Conservation (phyloP, 2,113 vertebrate species). For the Macrotis lagotis region DNA sequence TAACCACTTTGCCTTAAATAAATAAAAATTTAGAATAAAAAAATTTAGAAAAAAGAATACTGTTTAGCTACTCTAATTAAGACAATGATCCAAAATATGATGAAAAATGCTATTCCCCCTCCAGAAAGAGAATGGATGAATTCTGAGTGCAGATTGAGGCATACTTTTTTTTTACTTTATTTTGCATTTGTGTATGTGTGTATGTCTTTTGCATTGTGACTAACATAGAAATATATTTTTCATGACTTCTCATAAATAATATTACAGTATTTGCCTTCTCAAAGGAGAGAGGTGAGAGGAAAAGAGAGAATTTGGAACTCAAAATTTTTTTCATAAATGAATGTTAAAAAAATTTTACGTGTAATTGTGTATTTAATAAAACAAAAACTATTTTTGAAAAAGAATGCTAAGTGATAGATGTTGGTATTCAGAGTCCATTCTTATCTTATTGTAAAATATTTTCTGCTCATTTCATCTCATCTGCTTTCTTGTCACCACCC, state of each 20-base stretch:
- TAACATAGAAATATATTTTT: background rate
- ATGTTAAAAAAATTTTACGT: background rate
- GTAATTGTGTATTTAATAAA: background rate
- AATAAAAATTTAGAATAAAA: no score
- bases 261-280: background rate
- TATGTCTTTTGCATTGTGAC: background rate
- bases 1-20: no score
- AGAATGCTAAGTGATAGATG: background rate
- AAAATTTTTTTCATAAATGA: background rate
- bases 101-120: background rate
- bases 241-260: background rate
- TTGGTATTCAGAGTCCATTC: background rate
- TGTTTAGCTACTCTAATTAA: background rate
- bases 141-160: background rate
- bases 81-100: background rate
- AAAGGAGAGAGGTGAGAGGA: background rate
- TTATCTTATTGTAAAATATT: slow-evolving; percentile 36
- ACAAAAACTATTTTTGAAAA: background rate
- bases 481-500: slow-evolving; percentile 25
- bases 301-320: background rate
- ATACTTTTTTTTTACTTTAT: background rate
- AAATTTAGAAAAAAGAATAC: no score
- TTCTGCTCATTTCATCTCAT: background rate
- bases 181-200: background rate
- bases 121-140: background rate